A percentile compares a stretch with the other conserved stretches of the same genome.
Evolutionary conservation across 2,113 vertebrate species (phyloP).

Genomic region (Podocnemis expansa): DNA sequence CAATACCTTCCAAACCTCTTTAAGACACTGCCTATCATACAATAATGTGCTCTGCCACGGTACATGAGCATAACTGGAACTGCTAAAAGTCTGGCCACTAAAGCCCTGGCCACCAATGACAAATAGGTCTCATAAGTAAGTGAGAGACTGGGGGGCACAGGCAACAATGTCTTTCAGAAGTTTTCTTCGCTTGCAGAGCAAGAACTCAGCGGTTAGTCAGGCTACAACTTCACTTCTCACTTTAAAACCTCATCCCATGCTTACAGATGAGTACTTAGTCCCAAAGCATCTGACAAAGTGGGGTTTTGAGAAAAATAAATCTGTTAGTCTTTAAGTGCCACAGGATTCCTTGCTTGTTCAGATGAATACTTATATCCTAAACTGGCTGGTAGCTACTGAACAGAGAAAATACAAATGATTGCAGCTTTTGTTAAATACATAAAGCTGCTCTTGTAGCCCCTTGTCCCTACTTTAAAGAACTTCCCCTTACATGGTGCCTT

Average conservation of each 20-base stretch:
- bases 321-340: no score
- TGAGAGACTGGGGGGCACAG: background rate
- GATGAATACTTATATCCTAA: background rate
- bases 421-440: background rate
- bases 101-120: background rate
- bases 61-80: background rate
- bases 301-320: no score
- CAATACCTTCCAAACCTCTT: background rate
- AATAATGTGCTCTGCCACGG: background rate
- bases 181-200: background rate
- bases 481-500: background rate
- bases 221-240: background rate
- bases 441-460: rapidly evolving
- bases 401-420: background rate
- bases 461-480: background rate
- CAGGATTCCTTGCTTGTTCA: no score
- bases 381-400: background rate
- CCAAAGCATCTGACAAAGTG: no score
- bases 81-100: background rate
- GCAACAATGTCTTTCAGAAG: background rate
- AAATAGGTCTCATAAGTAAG: no score
- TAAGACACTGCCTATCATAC: background rate
- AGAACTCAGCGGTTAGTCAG: background rate
- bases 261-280: background rate
- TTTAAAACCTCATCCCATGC: background rate